These are phyloP conservation scores for Perca schrenkii DNA, from an alignment of 2,113 vertebrate genomes.

Conservation along the genomic window DNA sequence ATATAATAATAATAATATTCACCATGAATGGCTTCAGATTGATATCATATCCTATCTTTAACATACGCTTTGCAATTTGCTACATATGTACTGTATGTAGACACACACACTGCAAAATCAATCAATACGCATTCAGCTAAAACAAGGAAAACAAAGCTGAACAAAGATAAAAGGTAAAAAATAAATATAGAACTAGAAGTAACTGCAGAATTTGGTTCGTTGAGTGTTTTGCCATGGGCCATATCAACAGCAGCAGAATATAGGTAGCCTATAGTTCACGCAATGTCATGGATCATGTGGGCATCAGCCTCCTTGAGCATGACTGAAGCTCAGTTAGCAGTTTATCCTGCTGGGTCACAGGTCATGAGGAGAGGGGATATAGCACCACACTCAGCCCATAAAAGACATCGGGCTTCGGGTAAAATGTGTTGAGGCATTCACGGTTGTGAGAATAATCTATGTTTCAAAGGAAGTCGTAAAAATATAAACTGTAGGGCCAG, in stretches of 20 bases:
- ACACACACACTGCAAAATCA: too few species aligned
- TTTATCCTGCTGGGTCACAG: slow-evolving; percentile 77
- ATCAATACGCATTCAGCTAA: too few species aligned
- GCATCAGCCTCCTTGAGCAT: slow-evolving; percentile 74
- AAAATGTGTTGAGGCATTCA: slow-evolving; percentile 41
- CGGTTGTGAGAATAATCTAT: slow-evolving; percentile 38
- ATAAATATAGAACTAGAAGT: neutral
- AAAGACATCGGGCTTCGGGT: slow-evolving; percentile 58
- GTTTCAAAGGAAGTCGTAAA: slow-evolving; percentile 34
- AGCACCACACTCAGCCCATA: slow-evolving; percentile 67
- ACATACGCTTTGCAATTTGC: too few species aligned
- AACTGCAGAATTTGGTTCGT: neutral
- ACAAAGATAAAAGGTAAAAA: too few species aligned
- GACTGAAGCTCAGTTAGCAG: slow-evolving; percentile 76
- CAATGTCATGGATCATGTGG: slow-evolving; percentile 73
- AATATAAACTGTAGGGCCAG: slow-evolving; percentile 7
- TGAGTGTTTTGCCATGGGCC: slow-evolving; percentile 1
- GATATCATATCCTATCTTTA: too few species aligned
- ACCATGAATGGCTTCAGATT: too few species aligned
- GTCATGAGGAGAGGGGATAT: slow-evolving; percentile 73
- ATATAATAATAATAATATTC: too few species aligned
- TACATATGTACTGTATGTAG: too few species aligned
- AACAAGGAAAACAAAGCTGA: too few species aligned
- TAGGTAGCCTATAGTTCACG: slow-evolving; percentile 23
- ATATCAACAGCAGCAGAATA: neutral